These are phyloP conservation scores for Patella depressa DNA, from an alignment of 2,888 invertebrate species.

Conservation along the genomic window DNA sequence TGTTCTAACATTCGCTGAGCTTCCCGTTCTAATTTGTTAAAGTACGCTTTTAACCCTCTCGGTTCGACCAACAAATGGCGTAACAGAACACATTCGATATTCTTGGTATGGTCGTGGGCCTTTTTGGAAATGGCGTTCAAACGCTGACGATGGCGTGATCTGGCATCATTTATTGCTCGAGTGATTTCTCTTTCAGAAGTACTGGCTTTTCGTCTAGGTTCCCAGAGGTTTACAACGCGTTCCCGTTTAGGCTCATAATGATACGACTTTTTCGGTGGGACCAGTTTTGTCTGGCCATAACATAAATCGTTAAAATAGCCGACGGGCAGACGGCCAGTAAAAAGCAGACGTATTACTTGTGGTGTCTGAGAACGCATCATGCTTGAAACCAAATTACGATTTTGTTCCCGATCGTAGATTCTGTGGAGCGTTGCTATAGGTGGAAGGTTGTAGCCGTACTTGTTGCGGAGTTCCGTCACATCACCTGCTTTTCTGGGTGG, in stretches of 20 bases:
- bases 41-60: neutral
- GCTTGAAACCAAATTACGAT: neutral
- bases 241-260: neutral
- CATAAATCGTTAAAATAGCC: slow-evolving; percentile 3
- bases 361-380: neutral
- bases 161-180: neutral
- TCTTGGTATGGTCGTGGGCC: neutral
- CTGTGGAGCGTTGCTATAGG: neutral
- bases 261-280: neutral
- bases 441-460: neutral
- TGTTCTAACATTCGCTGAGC: neutral
- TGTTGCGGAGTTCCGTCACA: neutral
- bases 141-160: neutral
- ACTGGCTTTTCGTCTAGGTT: neutral
- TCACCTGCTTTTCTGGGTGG: neutral
- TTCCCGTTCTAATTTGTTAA: neutral
- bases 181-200: neutral
- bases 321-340: neutral
- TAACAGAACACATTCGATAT: neutral
- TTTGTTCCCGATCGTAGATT: neutral
- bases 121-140: neutral
- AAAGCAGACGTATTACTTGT: neutral
- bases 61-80: neutral
- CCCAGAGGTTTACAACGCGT: neutral
- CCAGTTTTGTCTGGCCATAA: neutral